These are phyloP conservation scores for Dipodomys spectabilis DNA, from an alignment of 2,113 vertebrate species.

Conservation along the genomic window DNA sequence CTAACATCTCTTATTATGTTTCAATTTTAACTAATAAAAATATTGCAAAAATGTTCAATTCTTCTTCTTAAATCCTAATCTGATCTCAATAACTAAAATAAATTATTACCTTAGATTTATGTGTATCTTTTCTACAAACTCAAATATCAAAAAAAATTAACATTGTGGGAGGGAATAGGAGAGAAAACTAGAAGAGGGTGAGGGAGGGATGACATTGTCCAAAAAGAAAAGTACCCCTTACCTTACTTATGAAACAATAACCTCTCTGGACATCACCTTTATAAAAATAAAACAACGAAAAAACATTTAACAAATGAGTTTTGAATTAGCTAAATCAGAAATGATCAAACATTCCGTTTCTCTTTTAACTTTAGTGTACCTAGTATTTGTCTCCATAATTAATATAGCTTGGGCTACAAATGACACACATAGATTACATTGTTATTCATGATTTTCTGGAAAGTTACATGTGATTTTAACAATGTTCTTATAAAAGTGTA, in stretches of 20 bases:
- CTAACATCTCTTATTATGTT: background rate
- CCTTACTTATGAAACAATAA: too few species aligned
- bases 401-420: constrained; percentile 7
- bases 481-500: constrained; percentile 26
- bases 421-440: background rate
- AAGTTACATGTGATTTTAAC: constrained; percentile 19
- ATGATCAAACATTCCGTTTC: constrained; percentile 15
- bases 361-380: background rate
- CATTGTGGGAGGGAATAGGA: too few species aligned
- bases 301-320: background rate
- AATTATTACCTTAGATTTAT: background rate
- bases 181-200: too few species aligned
- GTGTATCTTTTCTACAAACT: constrained; percentile 15
- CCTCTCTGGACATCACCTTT: too few species aligned
- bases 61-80: constrained; percentile 19
- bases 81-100: constrained; percentile 9
- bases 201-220: too few species aligned
- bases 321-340: constrained; percentile 50
- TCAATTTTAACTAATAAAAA: constrained; percentile 31
- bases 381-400: constrained; percentile 24
- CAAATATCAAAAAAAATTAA: constrained; percentile 12
- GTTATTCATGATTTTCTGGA: constrained; percentile 47
- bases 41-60: background rate
- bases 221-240: too few species aligned
- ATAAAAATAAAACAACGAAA: background rate